phyloP scores from a whole-genome alignment of 2,113 vertebrate genomes.

The Reinhardtius hippoglossoides region DNA sequence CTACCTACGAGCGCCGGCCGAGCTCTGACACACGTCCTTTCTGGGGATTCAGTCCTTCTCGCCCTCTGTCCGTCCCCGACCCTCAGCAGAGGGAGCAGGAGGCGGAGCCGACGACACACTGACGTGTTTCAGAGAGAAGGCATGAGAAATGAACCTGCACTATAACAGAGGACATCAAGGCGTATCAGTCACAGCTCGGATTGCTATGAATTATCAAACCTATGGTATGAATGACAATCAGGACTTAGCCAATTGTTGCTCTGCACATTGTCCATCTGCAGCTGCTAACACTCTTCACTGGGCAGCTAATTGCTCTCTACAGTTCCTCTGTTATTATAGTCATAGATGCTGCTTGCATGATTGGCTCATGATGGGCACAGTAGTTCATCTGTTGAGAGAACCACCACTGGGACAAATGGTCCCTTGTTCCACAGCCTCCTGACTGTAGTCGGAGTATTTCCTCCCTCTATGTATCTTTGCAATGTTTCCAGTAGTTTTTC shows the following conservation, averaged over 20 bases:
- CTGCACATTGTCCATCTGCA: too few species aligned
- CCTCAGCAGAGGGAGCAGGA: conserved; percentile 34
- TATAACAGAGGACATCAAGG: neutral
- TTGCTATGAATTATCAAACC: conserved; percentile 1
- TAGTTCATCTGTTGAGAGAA: neutral
- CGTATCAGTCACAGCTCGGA: conserved; percentile 8
- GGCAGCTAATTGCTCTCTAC: conserved; percentile 8
- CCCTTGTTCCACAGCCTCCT: too few species aligned
- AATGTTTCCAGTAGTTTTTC: too few species aligned
- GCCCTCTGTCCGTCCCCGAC: conserved; percentile 48
- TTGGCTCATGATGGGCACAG: conserved; percentile 13
- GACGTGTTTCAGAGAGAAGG: conserved; percentile 14
- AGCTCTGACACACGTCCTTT: conserved; percentile 46
- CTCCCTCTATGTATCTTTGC: too few species aligned
- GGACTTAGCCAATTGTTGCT: neutral
- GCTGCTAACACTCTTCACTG: neutral
- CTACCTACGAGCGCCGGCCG: conserved; percentile 24
- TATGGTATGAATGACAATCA: neutral
- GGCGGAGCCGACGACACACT: conserved; percentile 13
- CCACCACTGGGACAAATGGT: neutral
- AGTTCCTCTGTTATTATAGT: neutral
- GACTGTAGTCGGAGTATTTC: too few species aligned
- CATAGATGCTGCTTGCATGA: conserved; percentile 9
- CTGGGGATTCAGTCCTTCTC: conserved; percentile 32
- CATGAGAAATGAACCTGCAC: conserved; percentile 6